Evolutionary conservation across 2,888 invertebrate species (phyloP), one percentile per base, ranked within the genome.

Genomic region (Andrena haemorrhoa): DNA sequence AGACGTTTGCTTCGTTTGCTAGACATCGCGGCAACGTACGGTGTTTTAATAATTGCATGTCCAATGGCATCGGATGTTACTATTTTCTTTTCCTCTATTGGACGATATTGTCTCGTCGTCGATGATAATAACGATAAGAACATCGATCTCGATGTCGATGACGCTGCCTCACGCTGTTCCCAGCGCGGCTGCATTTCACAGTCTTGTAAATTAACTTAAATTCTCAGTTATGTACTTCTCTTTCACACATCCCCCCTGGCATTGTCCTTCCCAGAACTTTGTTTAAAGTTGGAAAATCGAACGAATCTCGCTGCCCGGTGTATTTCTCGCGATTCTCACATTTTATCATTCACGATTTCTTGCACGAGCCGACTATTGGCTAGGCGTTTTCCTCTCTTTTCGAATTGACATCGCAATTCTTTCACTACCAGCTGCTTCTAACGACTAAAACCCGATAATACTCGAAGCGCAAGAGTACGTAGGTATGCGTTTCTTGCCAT

Each of bases 121-220:
- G 16, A 60, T 16, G 26, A 8, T 41, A 12, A 33, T 33, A 41
- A 35, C 35, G 20, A 41, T 33, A 64, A 74, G 41, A 58, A 29
- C 65, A 69, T 47, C 65, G 79, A 41, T 41, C 41, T 16, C 41
- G 41, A 56, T 8, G 63, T 23, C 77, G 35, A 63, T 23, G 61
- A 53, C 51, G 51, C 26, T 23, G 47, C 26, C 41, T 33, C 31
- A 63, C 7, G n/a, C 10, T 3, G 26, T 64, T 41, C 64, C 56
- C 63, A 53, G 23, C 65, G 12, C 20, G 31, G 33, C 56, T 41
- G 51, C 75, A 74, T 78, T 60, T 66, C 60, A 26, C 69, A 16
- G n/a, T 31, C 35, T 63, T 63, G n/a, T 10, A 6, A 58, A 33
- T 56, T 16, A 75, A 35, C 23, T 12, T 56, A 23, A 26, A 33